phyloP scores from a whole-genome alignment of 2,888 invertebrate species.

The Apodemia zela region DNA sequence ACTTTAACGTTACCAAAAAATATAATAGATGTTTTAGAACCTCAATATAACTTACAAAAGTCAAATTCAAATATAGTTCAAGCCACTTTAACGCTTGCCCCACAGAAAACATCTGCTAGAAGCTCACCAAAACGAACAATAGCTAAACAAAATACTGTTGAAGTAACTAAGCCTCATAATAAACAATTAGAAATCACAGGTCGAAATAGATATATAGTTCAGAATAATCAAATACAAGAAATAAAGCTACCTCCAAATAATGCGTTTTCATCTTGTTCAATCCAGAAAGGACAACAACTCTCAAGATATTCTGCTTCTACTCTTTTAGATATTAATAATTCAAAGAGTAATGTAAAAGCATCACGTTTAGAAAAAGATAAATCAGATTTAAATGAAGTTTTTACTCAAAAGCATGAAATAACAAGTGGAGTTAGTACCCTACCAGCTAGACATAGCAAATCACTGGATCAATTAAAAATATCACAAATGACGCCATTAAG shows the following conservation, averaged over 20 bases:
- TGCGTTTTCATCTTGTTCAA: constrained; percentile 63
- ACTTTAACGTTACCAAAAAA: constrained; percentile 76
- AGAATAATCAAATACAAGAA: constrained; percentile 76
- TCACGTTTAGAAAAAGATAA: constrained; percentile 54
- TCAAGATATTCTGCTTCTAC: constrained; percentile 83
- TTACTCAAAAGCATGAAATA: constrained; percentile 63
- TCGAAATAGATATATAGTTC: constrained; percentile 73
- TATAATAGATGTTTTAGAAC: constrained; percentile 77
- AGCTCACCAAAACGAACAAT: constrained; percentile 71
- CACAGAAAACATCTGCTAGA: constrained; percentile 68
- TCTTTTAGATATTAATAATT: constrained; percentile 66
- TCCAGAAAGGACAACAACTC: constrained; percentile 70
- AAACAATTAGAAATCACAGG: constrained; percentile 73
- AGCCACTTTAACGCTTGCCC: constrained; percentile 83
- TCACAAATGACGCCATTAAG: constrained; percentile 63
- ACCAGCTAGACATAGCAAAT: constrained; percentile 89
- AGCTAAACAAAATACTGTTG: constrained; percentile 67
- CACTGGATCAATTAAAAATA: constrained; percentile 87
- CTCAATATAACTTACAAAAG: constrained; percentile 76
- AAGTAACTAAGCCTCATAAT: constrained; percentile 61
- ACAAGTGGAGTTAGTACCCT: constrained; percentile 76
- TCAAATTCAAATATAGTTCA: constrained; percentile 77
- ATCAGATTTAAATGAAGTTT: constrained; percentile 51
- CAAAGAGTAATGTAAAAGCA: constrained; percentile 50
- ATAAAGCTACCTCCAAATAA: constrained; percentile 70